phyloP scores from a whole-genome alignment of 1,140 invertebrate species.

The Drosophila subpulchrella region DNA sequence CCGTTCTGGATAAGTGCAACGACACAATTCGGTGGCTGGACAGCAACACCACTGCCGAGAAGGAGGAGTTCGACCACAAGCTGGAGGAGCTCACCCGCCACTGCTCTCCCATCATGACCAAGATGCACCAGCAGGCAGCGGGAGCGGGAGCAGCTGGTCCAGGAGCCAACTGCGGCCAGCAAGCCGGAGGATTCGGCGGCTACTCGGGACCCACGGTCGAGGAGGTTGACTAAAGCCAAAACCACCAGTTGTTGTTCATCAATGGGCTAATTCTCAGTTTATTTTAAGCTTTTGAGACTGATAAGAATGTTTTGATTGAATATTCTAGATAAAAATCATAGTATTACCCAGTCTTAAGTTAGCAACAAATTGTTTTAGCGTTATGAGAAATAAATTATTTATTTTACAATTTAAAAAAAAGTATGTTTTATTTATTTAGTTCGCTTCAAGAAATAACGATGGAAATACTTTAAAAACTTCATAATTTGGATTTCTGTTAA shows the following conservation, averaged over 20 bases:
- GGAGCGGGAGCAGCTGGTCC: constrained; percentile 85
- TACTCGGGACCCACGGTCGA: constrained; percentile 11
- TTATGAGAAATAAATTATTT: constrained; percentile 3
- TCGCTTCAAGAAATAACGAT: no score
- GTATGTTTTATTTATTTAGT: background rate
- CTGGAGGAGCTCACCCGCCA: constrained; percentile 86
- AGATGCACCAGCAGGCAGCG: constrained; percentile 85
- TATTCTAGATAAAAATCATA: background rate
- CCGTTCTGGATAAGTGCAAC: constrained; percentile 85
- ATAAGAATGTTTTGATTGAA: background rate
- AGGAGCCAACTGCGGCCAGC: constrained; percentile 7
- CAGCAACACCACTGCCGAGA: constrained; percentile 86
- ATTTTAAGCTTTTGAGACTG: constrained; percentile 4
- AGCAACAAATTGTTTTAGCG: background rate
- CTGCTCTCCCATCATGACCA: constrained; percentile 86
- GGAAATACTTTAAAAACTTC: no score
- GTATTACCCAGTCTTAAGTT: constrained; percentile 10
- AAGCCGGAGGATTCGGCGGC: constrained; percentile 1
- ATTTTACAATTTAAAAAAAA: background rate
- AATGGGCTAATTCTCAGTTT: background rate
- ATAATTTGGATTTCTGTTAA: background rate
- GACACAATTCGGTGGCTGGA: constrained; percentile 88
- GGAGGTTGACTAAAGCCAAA: constrained; percentile 9
- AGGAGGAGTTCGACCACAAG: constrained; percentile 88
- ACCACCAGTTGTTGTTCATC: background rate